Evolutionary conservation across 2,113 vertebrate genomes (phyloP), one percentile per base, ranked within the genome.

Genomic region (Talpa occidentalis): DNA sequence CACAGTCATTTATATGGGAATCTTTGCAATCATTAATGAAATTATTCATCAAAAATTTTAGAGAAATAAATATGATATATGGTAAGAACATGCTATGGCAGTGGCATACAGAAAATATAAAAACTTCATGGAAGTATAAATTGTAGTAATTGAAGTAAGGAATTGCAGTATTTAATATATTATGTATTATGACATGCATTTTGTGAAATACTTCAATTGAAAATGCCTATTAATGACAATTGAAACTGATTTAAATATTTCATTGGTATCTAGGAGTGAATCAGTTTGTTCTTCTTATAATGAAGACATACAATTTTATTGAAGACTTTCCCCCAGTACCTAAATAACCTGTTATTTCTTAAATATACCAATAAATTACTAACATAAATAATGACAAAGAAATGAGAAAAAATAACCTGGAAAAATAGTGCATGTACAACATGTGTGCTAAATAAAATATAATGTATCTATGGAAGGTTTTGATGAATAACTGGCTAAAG

Each of bases 331-430:
- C 32, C 14, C 21, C 90, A 83, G 47, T 95, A 10, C 5, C 28
- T 87, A 28, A 88, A 66, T 74, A 60, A 6, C 32, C 93, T 94
- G 59, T 95, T 88, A 90, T 88, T 93, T 64, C 11, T 26, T 19
- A 11, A 95, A 80, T 56, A 94, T 69, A 93, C 37, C 89, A 94
- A 95, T 90, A 93, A 96, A 96, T 95, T 91, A 97, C 74, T 62
- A 97, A 95, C n/a, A 66, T 93, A 90, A 92, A 94, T 73, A 96
- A 84, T 77, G 78, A 49, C 70, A 40, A 91, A 96, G 59, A 85
- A 95, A 94, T 74, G 47, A 52, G 47, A 40, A 47, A 72, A 72
- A 96, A 82, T 22, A 88, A 88, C n/a, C 86, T 93, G 69, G 82
- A 80, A 97, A 97, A 94, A 40, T 97, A 90, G 62, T 16, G 78